phyloP scores from a whole-genome alignment of 2,888 invertebrate genomes.

The Lasioglossum lativentre region DNA sequence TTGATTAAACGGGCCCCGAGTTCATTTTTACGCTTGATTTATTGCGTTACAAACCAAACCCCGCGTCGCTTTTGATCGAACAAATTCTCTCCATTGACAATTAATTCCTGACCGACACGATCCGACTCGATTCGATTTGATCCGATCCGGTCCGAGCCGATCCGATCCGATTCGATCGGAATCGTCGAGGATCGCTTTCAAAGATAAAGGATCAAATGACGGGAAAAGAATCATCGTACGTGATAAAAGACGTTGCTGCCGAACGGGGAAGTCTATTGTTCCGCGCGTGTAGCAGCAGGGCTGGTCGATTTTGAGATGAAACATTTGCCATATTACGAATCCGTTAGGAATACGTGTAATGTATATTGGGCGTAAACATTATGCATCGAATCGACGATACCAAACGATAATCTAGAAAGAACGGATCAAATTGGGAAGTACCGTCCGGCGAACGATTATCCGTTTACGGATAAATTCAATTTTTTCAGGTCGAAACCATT shows the following conservation, averaged over 20 bases:
- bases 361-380: background rate
- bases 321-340: background rate
- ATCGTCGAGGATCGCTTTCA: conserved; percentile 7
- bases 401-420: background rate
- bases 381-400: background rate
- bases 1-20: conserved; percentile 80
- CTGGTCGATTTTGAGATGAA: background rate
- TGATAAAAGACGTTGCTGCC: background rate
- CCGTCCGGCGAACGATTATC: background rate
- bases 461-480: background rate
- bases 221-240: background rate
- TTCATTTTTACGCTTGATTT: conserved; percentile 82
- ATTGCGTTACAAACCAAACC: conserved; percentile 63
- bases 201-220: background rate
- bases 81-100: conserved; percentile 55
- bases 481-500: background rate
- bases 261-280: background rate
- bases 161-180: background rate
- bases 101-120: conserved; percentile 27
- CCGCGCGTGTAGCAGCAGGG: background rate
- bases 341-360: background rate
- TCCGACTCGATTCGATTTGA: background rate
- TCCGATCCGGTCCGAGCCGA: background rate
- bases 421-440: background rate
- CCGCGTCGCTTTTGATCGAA: conserved; percentile 48